phyloP scores from a whole-genome alignment of 2,113 vertebrate genomes.

The Helogale parvula region DNA sequence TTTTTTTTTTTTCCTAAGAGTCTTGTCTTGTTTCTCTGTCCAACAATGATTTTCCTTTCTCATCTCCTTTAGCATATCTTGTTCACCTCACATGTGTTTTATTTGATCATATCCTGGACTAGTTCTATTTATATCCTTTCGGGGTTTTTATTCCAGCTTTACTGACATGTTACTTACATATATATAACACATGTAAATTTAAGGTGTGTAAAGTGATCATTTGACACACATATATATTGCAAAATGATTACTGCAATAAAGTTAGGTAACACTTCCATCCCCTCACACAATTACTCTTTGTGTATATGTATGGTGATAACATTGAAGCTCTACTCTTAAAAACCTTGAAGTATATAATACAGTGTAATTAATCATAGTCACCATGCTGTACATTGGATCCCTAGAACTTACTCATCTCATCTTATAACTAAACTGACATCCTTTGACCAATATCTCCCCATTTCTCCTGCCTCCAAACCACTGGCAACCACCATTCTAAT shows the following conservation, averaged over 20 bases:
- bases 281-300: neutral
- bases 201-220: neutral
- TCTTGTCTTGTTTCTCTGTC: neutral
- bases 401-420: neutral
- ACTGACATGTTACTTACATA: neutral
- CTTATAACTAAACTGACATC: neutral
- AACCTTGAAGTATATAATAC: neutral
- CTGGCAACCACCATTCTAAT: neutral
- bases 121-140: neutral
- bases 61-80: neutral
- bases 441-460: neutral
- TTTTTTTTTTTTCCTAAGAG: neutral
- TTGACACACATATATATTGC: neutral
- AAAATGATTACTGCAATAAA: neutral
- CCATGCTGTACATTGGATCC: neutral
- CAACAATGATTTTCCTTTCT: neutral
- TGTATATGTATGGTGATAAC: neutral
- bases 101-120: neutral
- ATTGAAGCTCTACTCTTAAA: neutral
- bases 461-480: neutral
- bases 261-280: neutral
- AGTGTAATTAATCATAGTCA: neutral
- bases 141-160: neutral
- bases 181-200: neutral
- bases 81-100: neutral